Conservation (phyloP, 2,797 vertebrate genomes). For the Cynopterus sphinx region DNA sequence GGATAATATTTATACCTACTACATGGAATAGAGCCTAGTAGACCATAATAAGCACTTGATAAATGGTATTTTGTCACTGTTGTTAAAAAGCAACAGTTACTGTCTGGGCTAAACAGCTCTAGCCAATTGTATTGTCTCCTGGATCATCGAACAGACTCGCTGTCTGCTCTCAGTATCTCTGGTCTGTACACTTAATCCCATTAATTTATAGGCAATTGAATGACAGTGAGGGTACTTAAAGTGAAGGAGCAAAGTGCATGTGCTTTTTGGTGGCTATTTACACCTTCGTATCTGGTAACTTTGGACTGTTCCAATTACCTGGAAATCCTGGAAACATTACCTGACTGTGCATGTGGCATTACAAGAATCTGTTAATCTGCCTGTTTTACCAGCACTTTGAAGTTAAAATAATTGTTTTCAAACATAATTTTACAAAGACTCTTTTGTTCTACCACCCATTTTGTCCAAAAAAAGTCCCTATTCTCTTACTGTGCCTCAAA, state of each 20-base stretch:
- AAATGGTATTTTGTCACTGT: background rate
- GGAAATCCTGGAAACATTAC: background rate
- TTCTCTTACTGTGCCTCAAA: background rate
- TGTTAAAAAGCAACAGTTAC: background rate
- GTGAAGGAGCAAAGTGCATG: background rate
- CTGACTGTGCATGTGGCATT: background rate
- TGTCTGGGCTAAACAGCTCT: background rate
- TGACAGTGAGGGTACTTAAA: background rate
- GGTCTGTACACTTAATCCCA: background rate
- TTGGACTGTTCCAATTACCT: background rate
- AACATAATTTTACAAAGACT: background rate
- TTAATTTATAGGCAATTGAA: background rate
- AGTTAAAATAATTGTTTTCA: conserved; percentile 2
- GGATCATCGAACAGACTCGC: background rate
- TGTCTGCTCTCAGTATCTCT: background rate
- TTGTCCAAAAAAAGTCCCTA: background rate
- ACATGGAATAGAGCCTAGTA: background rate
- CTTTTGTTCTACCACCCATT: background rate
- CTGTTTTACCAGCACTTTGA: background rate
- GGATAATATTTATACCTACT: background rate
- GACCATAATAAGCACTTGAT: background rate
- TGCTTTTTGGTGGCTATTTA: background rate
- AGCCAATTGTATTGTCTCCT: background rate
- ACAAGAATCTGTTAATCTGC: background rate
- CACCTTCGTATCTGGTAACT: background rate